Conservation (phyloP, 2,888 invertebrate species). For the Drosophila anceps region DNA sequence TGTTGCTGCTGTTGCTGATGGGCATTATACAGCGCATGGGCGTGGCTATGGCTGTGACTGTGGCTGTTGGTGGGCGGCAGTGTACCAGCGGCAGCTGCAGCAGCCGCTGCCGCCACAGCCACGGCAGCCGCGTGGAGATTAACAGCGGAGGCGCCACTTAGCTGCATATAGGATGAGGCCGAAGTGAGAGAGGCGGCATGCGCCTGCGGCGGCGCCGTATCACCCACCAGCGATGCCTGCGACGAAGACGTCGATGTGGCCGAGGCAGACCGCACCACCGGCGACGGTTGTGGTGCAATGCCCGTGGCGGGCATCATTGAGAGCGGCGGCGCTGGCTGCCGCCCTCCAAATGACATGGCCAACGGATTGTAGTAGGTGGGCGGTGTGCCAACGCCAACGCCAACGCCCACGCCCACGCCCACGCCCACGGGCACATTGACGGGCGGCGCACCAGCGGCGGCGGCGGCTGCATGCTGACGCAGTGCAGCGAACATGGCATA, state of each 20-base stretch:
- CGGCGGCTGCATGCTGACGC: slow-evolving; percentile 77
- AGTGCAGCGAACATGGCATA: slow-evolving; percentile 83
- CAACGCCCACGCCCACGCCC: slow-evolving; percentile 11
- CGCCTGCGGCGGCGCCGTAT: slow-evolving; percentile 84
- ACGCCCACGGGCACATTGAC: slow-evolving; percentile 4
- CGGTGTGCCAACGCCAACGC: slow-evolving; percentile 62
- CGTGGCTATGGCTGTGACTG: slow-evolving; percentile 66
- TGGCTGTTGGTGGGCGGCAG: slow-evolving; percentile 83
- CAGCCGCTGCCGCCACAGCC: slow-evolving; percentile 62
- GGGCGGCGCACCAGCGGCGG: slow-evolving; percentile 43
- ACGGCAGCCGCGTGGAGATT: slow-evolving; percentile 55
- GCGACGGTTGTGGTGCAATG: slow-evolving; percentile 83
- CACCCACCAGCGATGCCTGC: slow-evolving; percentile 82
- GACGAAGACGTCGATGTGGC: slow-evolving; percentile 84
- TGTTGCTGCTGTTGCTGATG: slow-evolving; percentile 36
- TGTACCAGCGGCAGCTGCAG: slow-evolving; percentile 72
- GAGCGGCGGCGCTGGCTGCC: slow-evolving; percentile 57
- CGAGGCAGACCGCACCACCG: slow-evolving; percentile 86
- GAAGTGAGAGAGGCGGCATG: slow-evolving; percentile 80
- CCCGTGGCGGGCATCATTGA: slow-evolving; percentile 72
- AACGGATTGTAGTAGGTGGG: slow-evolving; percentile 83
- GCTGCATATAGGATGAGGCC: slow-evolving; percentile 71
- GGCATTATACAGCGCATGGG: slow-evolving; percentile 44
- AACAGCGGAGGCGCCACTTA: slow-evolving; percentile 43
- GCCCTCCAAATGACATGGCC: slow-evolving; percentile 77